Conservation (phyloP, 1,140 invertebrate genomes). For the Hycleus phaleratus region DNA sequence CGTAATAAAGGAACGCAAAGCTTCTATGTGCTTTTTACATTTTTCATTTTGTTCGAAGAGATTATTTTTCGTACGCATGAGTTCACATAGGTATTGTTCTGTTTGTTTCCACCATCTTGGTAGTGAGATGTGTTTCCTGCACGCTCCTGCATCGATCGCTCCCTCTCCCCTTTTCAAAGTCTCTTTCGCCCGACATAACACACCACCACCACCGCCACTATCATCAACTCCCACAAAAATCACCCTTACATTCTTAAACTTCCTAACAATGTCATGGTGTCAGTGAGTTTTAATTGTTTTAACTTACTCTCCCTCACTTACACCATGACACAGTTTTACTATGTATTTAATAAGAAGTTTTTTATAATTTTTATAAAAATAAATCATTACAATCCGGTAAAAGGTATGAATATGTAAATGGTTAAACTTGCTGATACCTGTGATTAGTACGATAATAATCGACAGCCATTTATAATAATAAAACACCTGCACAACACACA, state of each 20-base stretch:
- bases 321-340: background rate
- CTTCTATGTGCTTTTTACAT: conserved; percentile 24
- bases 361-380: too few relatives aligned
- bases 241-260: background rate
- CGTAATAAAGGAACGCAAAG: conserved; percentile 9
- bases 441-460: background rate
- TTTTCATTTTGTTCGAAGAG: conserved; percentile 26
- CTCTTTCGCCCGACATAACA: background rate
- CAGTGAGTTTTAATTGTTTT: conserved; percentile 21
- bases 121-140: conserved; percentile 28
- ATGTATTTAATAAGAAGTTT: too few relatives aligned
- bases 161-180: conserved; percentile 7
- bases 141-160: conserved; percentile 31
- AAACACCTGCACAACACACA: conserved; percentile 3
- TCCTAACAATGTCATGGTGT: conserved; percentile 26
- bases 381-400: background rate
- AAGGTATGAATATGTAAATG: background rate
- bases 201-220: background rate
- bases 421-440: background rate
- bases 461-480: background rate
- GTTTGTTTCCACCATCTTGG: conserved; percentile 36
- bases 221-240: background rate
- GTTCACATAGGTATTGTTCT: conserved; percentile 36
- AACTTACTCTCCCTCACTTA: background rate
- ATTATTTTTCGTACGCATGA: conserved; percentile 34